phyloP scores from a whole-genome alignment of 2,797 vertebrate genomes.

The Cyprinodon diabolis region DNA sequence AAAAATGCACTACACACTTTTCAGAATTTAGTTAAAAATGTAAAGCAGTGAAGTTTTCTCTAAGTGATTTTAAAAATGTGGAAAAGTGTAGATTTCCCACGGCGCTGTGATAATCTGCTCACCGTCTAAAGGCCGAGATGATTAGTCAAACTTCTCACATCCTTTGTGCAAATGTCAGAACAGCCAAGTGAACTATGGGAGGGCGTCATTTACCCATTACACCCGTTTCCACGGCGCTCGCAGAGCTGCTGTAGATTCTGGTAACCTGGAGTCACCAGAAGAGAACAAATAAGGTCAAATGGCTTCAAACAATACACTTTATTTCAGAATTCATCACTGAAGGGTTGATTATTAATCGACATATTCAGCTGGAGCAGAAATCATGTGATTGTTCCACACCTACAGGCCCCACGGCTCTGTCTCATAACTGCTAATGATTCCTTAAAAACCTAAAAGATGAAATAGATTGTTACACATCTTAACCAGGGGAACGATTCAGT shows the following conservation, averaged over 20 bases:
- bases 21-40: background rate
- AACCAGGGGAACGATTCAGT: background rate
- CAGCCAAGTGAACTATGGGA: conserved; percentile 18
- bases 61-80: background rate
- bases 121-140: conserved; percentile 41
- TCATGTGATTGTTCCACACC: background rate
- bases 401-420: background rate
- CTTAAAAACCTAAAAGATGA: too few species aligned
- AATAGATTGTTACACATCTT: background rate
- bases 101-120: conserved; percentile 10
- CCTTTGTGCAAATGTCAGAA: conserved; percentile 28
- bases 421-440: too few species aligned
- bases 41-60: background rate
- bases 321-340: too few species aligned
- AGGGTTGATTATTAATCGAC: too few species aligned
- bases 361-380: too few species aligned
- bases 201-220: conserved; percentile 31
- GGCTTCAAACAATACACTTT: too few species aligned
- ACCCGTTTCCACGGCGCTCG: conserved; percentile 19
- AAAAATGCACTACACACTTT: background rate
- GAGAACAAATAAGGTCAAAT: background rate
- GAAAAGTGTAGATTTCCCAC: background rate
- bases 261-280: background rate
- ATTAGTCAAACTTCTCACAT: conserved; percentile 53
- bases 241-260: background rate